Base-by-base conservation (phyloP, 2,797 vertebrate species). In the Tinamus major region DNA sequence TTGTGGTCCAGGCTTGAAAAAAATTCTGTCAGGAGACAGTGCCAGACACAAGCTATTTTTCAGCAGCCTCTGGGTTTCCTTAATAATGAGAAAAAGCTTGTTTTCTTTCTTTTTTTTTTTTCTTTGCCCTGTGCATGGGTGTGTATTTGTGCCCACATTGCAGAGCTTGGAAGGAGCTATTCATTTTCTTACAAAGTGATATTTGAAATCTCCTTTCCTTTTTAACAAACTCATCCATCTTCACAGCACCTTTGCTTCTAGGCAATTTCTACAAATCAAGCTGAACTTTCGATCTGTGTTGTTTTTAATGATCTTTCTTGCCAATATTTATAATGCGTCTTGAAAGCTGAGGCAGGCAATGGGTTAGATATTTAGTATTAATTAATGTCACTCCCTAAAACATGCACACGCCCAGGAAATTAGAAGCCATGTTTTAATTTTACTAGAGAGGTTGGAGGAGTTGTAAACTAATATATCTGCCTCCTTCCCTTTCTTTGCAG, bases 141-240 rank as follows among this genome's bases (percentile, higher is more conserved):
- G 0, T 29, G 31, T 27, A 29, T 76, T 85, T 76, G 41, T 62
- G 63, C 27, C 83, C 29, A 39, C 26, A 17, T 12, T 63, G 63
- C 51, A 85, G 72, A 61, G n/a, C 27, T 42, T 53, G 26, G 29
- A 91, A 85, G 20, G 26, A 77, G 13, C 44, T 79, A 44, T 92
- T 95, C 3, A 49, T 94, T 95, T 79, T 82, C 49, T 90, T 61
- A 49, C 5, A 0, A 75, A 92, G 53, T 68, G 21, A 51, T 87
- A 87, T 78, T 87, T 84, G 76, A 89, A 95, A 83, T 55, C 79
- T 78, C 69, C 67, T 85, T 75, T 84, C 55, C 26, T 48, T 74
- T 79, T 91, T 77, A 96, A 93, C 83, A 85, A 93, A 79, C 69
- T 51, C 89, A 94, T 96, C 79, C 67, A 91, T 96, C 94, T 95